Base-by-base conservation (phyloP, 2,113 vertebrate genomes). In the Greenwoodochromis staneri region DNA sequence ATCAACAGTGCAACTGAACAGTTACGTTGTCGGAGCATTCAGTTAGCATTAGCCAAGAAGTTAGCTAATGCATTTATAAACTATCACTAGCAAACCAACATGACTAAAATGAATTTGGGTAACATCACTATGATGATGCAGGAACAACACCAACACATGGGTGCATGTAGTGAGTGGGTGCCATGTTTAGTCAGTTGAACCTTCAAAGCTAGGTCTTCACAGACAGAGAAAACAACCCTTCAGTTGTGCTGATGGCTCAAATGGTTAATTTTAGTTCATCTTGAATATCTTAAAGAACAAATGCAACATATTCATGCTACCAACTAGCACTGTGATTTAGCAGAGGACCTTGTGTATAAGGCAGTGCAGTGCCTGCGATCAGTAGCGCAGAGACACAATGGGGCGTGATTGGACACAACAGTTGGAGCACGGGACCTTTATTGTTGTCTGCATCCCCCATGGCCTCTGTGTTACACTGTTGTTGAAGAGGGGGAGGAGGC, bases 361-460 rank as follows among this genome's bases (percentile, higher is more conserved):
- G 63, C 83, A 51, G 42, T 17, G 34, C 16, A 78, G 45, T n/a
- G 73, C 45, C 45, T 59, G 71, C 59, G 76, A 94, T 89, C 69
- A 84, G 88, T 80, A 47, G 59, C 19, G 34, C 76, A n/a, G 24
- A 81, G 14, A 85, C 86, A 94, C 93, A 88, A 92, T 90, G 89
- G 87, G 34, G 27, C 6, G 12, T 81, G 92, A 95, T 85, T 91
- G 85, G 92, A 91, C 80, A 45, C 86, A 89, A 94, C 93, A 73
- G 91, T 90, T 86, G 55, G 81, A 84, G 86, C 36, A 63, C 82
- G 88, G 49, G 81, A 31, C 27, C 51, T 89, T 90, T 85, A 95
- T 96, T 96, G 95, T 96, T 92, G 90, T 87, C 82, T 2, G 3
- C 80, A 71, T 88, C 86, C 90, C 90, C 91, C 7, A 29, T 87